Percentiles rank a stretch among this genome's conserved stretches.
Evolutionary conservation across 2,888 invertebrate genomes (phyloP).

Genomic region (Dryocosmus kuriphilus): DNA sequence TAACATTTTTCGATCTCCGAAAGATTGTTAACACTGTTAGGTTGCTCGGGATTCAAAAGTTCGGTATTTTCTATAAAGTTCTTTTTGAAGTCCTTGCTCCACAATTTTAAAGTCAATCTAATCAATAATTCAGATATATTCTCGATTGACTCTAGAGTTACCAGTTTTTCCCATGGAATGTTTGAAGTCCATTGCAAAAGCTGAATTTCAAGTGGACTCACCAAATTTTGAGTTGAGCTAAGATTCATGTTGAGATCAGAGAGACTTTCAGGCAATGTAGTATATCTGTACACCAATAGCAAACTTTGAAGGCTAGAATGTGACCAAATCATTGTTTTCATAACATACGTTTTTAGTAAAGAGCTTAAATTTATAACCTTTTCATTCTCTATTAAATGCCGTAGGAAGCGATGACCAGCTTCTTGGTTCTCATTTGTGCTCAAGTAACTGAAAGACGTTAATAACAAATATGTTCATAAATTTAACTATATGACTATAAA

Average conservation of each 20-base stretch:
- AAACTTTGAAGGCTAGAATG: conserved; percentile 74
- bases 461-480: not conserved
- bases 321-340: conserved; percentile 74
- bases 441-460: conserved; percentile 74
- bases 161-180: conserved; percentile 55
- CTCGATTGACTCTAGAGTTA: conserved; percentile 53
- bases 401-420: conserved; percentile 76
- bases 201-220: conserved; percentile 58
- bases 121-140: conserved; percentile 63
- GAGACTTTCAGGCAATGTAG: conserved; percentile 61
- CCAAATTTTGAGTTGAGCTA: conserved; percentile 45
- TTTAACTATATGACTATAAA: not conserved
- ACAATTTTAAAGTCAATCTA: conserved; percentile 62
- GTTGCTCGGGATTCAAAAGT: conserved; percentile 49
- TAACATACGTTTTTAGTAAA: conserved; percentile 75
- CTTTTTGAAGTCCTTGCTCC: conserved; percentile 47
- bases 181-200: conserved; percentile 67
- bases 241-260: conserved; percentile 47
- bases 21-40: conserved; percentile 36
- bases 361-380: conserved; percentile 69
- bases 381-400: conserved; percentile 72
- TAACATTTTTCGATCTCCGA: conserved; percentile 62
- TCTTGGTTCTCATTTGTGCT: conserved; percentile 19
- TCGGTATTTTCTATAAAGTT: not conserved
- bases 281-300: conserved; percentile 68